phyloP scores from a whole-genome alignment of 2,113 vertebrate species.

The Octodon degus region DNA sequence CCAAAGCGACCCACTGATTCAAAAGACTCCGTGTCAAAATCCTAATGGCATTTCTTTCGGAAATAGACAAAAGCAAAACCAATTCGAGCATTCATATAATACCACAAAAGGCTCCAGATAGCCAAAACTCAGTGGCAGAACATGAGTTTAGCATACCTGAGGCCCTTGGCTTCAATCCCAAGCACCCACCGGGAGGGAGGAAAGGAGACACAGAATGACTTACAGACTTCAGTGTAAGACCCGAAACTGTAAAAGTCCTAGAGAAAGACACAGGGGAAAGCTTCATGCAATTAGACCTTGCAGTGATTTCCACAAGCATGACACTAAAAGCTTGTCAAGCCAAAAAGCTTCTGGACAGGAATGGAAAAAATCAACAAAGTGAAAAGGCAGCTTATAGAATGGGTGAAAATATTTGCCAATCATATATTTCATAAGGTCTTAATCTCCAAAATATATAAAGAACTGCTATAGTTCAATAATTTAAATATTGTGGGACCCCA shows the following conservation, averaged over 20 bases:
- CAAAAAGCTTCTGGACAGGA: neutral
- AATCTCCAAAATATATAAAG: neutral
- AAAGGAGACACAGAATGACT: neutral
- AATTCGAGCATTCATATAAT: neutral
- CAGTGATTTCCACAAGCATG: neutral
- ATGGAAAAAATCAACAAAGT: neutral
- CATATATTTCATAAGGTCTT: neutral
- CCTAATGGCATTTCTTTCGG: neutral
- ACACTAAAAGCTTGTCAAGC: neutral
- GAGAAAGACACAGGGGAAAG: neutral
- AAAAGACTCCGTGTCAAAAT: neutral
- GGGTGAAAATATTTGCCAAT: neutral
- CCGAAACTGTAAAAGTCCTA: neutral
- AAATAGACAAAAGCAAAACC: neutral
- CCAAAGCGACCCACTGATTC: neutral
- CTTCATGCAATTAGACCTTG: neutral
- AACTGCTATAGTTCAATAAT: neutral
- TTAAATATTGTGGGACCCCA: neutral
- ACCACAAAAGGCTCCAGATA: neutral
- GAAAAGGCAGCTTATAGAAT: neutral
- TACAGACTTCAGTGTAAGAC: neutral
- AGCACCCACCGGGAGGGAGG: neutral
- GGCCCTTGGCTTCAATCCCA: neutral
- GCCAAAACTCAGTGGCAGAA: neutral
- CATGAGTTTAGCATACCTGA: neutral